Percentiles rank a stretch among this genome's conserved stretches.
Conservation (phyloP, 2,797 vertebrate genomes). For the Gouania willdenowi region DNA sequence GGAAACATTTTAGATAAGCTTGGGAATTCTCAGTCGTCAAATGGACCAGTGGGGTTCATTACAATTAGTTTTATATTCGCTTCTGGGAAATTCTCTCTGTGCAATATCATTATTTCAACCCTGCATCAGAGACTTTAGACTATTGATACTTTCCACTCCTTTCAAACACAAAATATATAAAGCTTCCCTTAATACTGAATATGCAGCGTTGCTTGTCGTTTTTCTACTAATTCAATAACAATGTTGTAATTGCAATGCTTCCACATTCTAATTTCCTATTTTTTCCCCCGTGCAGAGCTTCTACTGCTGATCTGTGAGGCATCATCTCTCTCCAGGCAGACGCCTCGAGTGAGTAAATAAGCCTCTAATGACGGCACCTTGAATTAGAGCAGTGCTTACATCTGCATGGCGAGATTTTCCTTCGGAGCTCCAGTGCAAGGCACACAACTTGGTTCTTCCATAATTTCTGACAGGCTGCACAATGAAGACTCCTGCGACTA, state of each 20-base stretch:
- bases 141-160: too few species aligned
- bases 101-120: slow-evolving; percentile 5
- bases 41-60: too few species aligned
- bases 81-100: slow-evolving; percentile 1
- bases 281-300: slow-evolving; percentile 58
- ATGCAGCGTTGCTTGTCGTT: slow-evolving; percentile 38
- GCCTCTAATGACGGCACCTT: slow-evolving; percentile 71
- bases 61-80: slow-evolving; percentile 1
- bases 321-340: slow-evolving; percentile 52
- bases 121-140: too few species aligned
- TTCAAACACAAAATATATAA: slow-evolving; percentile 23
- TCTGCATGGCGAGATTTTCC: slow-evolving; percentile 58
- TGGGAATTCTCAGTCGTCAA: too few species aligned
- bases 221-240: slow-evolving; percentile 64
- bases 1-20: too few species aligned
- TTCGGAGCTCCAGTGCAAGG: slow-evolving; percentile 31
- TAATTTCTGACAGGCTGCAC: slow-evolving; percentile 65
- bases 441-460: slow-evolving; percentile 41
- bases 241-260: slow-evolving; percentile 70
- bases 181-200: slow-evolving; percentile 20
- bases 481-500: slow-evolving; percentile 57
- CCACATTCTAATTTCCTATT: slow-evolving; percentile 67
- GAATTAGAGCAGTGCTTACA: slow-evolving; percentile 74
- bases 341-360: slow-evolving; percentile 71
- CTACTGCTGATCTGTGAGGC: slow-evolving; percentile 60